Conservation (phyloP, 2,797 vertebrate genomes). For the Gallinago solitaria region DNA sequence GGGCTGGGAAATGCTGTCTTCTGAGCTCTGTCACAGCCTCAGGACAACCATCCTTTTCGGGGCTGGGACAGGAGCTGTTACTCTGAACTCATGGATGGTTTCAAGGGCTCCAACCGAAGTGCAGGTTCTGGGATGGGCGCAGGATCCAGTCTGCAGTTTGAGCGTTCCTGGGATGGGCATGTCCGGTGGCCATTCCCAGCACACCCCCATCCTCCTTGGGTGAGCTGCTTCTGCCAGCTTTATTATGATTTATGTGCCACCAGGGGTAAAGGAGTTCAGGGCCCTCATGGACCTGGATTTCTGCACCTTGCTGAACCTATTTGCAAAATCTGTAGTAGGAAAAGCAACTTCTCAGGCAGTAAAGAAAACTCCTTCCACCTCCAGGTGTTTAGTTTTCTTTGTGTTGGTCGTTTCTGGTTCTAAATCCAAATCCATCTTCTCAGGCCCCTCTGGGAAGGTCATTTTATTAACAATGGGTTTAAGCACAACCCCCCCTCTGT, state of each 20-base stretch:
- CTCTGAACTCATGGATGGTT: fast-evolving
- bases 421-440: not conserved
- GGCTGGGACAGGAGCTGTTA: not conserved
- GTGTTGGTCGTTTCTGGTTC: not conserved
- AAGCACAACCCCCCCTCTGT: not conserved
- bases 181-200: not conserved
- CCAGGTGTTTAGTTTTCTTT: not conserved
- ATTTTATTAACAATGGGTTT: not conserved
- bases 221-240: not conserved
- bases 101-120: not conserved
- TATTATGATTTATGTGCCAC: fast-evolving
- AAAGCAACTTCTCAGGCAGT: not conserved
- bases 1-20: not conserved
- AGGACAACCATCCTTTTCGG: fast-evolving
- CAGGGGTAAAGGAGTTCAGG: not conserved
- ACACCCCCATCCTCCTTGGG: not conserved
- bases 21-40: not conserved
- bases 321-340: not conserved
- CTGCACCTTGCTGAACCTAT: not conserved
- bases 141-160: not conserved
- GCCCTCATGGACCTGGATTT: fast-evolving
- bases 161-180: fast-evolving
- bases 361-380: not conserved
- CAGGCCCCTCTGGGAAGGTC: not conserved
- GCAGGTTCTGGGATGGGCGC: not conserved